Evolutionary conservation across 92 coral and sea anemone genomes (phyloP), one percentile per base, ranked within the genome.

Genomic region (Desmophyllum pertusum): DNA sequence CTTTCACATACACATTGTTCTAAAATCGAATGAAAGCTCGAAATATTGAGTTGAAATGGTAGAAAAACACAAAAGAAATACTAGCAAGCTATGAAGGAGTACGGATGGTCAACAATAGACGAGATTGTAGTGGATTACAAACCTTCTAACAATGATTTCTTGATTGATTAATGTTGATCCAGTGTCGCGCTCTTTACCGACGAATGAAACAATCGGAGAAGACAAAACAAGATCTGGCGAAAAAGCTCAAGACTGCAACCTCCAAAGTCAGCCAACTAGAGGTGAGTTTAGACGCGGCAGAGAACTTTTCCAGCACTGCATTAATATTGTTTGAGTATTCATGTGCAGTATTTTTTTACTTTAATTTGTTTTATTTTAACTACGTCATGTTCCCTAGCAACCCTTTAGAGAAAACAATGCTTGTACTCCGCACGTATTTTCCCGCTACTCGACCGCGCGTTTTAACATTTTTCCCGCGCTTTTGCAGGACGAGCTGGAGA

Each of bases 131-230:
- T n/a, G n/a, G n/a, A n/a, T 43, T 7, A 43, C 48, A 43, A 43
- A 57, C 3, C 35, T 66, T 15, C 2, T 38, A 35, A 67, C n/a
- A 3, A 35, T 67, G 25, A 67, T 67, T 76, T 76, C 14, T 9
- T 3, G 0, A 33, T 6, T 35, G 59, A 9, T n/a, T 35, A 62
- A 52, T 5, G 27, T 57, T 73, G 52, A 51, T 40, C 39, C 70
- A 96, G 99, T 94, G 96, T 77, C 97, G 94, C 43, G 93, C 96
- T 50, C 72, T 96, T 53, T 93, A 90, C 84, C 93, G 93, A 80
- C 89, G 99, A 70, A 88, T 96, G 89, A 85, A 92, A 78, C 96
- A 92, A 64, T 82, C 95, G 18, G 97, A 96, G 86, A 96, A 90
- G 73, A 76, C 83, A 31, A 94, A 92, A 79, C 88, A 83, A 43